Evolutionary conservation across 2,797 vertebrate species (phyloP).

Genomic region (Channa striata): DNA sequence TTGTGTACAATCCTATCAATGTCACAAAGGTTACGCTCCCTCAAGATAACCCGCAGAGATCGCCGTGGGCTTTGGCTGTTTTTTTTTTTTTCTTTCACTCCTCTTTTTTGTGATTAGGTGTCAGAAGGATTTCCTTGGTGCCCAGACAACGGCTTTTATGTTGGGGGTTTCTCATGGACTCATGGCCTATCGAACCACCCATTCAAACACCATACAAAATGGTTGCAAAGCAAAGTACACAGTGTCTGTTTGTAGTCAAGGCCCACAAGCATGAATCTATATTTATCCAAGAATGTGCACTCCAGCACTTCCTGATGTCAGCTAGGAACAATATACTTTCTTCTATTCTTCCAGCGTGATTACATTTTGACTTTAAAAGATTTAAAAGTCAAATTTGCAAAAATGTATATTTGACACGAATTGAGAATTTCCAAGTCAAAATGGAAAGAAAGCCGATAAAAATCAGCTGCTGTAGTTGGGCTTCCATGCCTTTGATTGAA

Average conservation of each 20-base stretch:
- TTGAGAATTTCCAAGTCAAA: too few species aligned
- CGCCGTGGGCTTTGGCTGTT: constrained; percentile 76
- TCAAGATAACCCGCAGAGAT: constrained; percentile 83
- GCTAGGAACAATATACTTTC: neutral
- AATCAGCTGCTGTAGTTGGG: constrained; percentile 29
- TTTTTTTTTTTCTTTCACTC: constrained; percentile 57
- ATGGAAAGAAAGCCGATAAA: constrained; percentile 11
- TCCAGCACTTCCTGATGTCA: constrained; percentile 30
- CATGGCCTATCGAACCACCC: constrained; percentile 58
- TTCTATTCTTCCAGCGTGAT: neutral
- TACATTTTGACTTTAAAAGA: constrained; percentile 10
- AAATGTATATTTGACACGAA: neutral
- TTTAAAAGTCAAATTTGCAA: constrained; percentile 20
- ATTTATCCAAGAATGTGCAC: constrained; percentile 43
- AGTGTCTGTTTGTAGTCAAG: constrained; percentile 71
- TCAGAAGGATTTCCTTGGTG: constrained; percentile 86
- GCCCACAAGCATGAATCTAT: constrained; percentile 50
- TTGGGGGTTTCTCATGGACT: constrained; percentile 80
- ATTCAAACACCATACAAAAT: constrained; percentile 70
- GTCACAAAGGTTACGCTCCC: constrained; percentile 86
- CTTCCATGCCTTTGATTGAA: constrained; percentile 33
- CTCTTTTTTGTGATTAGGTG: constrained; percentile 84
- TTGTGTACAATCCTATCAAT: constrained; percentile 88
- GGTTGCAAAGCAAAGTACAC: constrained; percentile 67
- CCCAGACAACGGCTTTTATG: constrained; percentile 85